Percentiles rank a stretch among this genome's conserved stretches.
Conservation (phyloP, 2,888 invertebrate genomes). For the Asteroscopus sphinx region DNA sequence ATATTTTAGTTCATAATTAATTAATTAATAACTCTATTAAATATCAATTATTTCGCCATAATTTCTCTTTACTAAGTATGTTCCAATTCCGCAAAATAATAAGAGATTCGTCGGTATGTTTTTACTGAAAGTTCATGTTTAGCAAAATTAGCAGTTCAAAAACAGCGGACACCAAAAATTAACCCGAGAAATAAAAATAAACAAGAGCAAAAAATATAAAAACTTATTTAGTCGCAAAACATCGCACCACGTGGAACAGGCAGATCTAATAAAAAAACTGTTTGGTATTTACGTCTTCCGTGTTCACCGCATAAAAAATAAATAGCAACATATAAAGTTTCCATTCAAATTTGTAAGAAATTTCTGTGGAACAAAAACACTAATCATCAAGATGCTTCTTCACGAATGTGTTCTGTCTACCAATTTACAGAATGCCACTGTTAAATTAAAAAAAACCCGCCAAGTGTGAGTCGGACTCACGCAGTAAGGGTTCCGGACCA, state of each 20-base stretch:
- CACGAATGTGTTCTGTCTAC: slow-evolving; percentile 12
- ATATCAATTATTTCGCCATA: not conserved
- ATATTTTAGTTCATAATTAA: not conserved
- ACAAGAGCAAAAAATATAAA: not conserved
- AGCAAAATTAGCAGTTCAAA: not conserved
- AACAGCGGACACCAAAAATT: not conserved
- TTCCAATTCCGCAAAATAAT: not conserved
- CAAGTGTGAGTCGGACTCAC: too few relatives aligned
- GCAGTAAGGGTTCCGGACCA: too few relatives aligned
- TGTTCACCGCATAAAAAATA: not conserved
- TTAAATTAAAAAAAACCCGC: slow-evolving; percentile 19
- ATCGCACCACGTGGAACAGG: not conserved
- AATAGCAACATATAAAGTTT: too few relatives aligned
- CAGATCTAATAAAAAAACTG: not conserved
- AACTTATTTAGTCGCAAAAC: not conserved
- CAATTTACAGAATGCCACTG: slow-evolving; percentile 8
- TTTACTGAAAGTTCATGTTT: too few relatives aligned
- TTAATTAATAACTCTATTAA: not conserved
- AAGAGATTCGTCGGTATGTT: not conserved
- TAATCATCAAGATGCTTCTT: slow-evolving; percentile 4
- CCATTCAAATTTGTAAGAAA: slow-evolving; percentile 8
- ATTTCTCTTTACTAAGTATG: not conserved
- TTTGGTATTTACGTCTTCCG: not conserved
- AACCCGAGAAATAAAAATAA: not conserved
- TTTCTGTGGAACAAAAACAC: slow-evolving; percentile 10